Percentiles rank a stretch among this genome's conserved stretches.
phyloP scores from a whole-genome alignment of 2,113 vertebrate genomes.

The Podocnemis expansa region DNA sequence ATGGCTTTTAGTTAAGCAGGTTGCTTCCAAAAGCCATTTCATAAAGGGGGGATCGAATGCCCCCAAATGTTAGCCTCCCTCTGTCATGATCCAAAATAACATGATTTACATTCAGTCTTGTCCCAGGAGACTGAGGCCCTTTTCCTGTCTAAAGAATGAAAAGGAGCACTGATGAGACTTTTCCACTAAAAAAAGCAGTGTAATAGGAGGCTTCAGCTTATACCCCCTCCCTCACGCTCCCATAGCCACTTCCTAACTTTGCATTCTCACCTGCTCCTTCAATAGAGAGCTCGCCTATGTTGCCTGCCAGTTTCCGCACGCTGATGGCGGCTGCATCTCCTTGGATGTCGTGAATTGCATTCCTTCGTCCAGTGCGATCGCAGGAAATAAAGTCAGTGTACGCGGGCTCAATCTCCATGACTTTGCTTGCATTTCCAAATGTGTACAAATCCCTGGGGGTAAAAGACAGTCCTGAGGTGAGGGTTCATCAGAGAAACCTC shows the following conservation, averaged over 20 bases:
- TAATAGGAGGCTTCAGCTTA: neutral
- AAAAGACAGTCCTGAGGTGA: constrained; percentile 25
- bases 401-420: constrained; percentile 96
- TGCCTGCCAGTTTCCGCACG: constrained; percentile 87
- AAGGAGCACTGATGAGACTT: neutral
- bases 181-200: neutral
- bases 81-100: neutral
- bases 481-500: neutral
- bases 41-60: neutral
- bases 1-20: neutral
- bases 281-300: constrained; percentile 78
- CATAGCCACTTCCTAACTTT: neutral
- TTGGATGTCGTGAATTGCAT: constrained; percentile 92
- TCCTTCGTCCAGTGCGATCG: constrained; percentile 93
- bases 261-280: constrained; percentile 74
- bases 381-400: constrained; percentile 96
- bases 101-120: neutral
- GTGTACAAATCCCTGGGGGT: constrained; percentile 74
- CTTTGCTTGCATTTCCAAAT: constrained; percentile 84
- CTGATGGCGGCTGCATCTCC: constrained; percentile 79
- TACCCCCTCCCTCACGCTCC: neutral
- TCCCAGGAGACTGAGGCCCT: neutral
- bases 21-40: neutral
- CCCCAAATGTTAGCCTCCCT: neutral
- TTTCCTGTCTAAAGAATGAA: neutral